Conservation (phyloP, 2,888 invertebrate genomes). For the Drosophila fulvimacula region DNA sequence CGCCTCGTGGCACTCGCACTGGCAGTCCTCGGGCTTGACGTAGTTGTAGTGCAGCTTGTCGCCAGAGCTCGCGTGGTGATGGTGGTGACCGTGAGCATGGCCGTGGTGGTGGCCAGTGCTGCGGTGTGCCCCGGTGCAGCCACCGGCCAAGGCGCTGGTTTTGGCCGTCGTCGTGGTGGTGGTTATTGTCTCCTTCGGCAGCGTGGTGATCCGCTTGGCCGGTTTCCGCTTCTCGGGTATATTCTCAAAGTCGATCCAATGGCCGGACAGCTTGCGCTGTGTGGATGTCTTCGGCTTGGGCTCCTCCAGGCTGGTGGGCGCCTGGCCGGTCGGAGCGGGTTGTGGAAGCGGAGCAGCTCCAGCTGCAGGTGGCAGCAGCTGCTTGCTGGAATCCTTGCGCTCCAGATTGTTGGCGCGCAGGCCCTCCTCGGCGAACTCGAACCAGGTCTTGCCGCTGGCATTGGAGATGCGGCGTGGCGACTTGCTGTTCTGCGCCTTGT, state of each 20-base stretch:
- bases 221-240: conserved; percentile 93
- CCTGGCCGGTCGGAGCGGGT: conserved; percentile 6
- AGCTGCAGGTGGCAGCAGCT: conserved; percentile 71
- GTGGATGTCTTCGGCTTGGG: conserved; percentile 66
- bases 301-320: conserved; percentile 44
- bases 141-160: conserved; percentile 39
- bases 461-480: conserved; percentile 86
- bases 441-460: conserved; percentile 86
- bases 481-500: conserved; percentile 84
- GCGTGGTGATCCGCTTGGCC: conserved; percentile 92
- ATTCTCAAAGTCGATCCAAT: conserved; percentile 95
- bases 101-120: conserved; percentile 25
- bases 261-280: conserved; percentile 85
- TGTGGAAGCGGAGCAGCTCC: conserved; percentile 44
- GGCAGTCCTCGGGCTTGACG: conserved; percentile 94
- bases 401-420: conserved; percentile 84
- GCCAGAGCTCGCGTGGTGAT: conserved; percentile 34
- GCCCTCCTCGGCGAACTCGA: conserved; percentile 88
- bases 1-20: conserved; percentile 93
- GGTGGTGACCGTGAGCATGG: conserved; percentile 38
- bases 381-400: conserved; percentile 82
- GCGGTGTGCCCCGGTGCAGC: conserved; percentile 38
- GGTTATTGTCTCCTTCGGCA: conserved; percentile 86
- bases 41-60: conserved; percentile 89
- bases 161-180: conserved; percentile 43